Evolutionary conservation across 2,888 invertebrate genomes (phyloP), one percentile per base, ranked within the genome.

Genomic region (Oligia strigilis): DNA sequence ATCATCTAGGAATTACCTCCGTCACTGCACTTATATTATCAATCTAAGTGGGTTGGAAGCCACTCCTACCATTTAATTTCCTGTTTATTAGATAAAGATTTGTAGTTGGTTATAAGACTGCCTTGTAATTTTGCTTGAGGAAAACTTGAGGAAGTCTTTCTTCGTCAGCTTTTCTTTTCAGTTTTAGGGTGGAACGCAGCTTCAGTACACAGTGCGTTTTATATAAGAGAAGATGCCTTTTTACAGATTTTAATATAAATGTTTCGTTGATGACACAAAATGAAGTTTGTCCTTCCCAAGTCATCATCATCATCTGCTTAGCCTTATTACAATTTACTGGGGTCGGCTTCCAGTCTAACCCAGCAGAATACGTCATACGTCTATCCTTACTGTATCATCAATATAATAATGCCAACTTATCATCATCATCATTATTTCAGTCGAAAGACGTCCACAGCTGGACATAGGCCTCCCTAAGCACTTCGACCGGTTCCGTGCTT

Each of bases 1-100:
- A 81, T 40, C 4, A 14, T 36, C 19, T 55, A 66, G 13, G 65
- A 81, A 83, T 65, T 71, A 70, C 4, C 11, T 36, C 13, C n/a
- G n/a, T 66, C 65, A 52, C 23, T 66, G n/a, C 52, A 49, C 29
- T 19, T 58, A 43, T 19, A 23, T 58, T 49, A 60, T 3, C 13
- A 40, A 55, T 55, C 14, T 78, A 65, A 64, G 55, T 71, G 62
- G 4, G 14, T 64, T 36, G 52, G 43, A 62, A 29, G n/a, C n/a
- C 55, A 72, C 65, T 72, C 46, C 49, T 58, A 1, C 58, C 14
- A 13, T 36, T 29, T 29, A 29, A 29, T 29, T 65, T 65, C 55
- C 46, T 40, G 4, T 40, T 69, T 17, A 40, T 43, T 17, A 36
- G 49, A 69, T 52, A 36, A 49, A 13, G 13, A 49, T 17, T 67